Percentiles rank a stretch among this genome's conserved stretches.
phyloP scores from a whole-genome alignment of 2,113 vertebrate genomes.

The Potamarius usumacintae region DNA sequence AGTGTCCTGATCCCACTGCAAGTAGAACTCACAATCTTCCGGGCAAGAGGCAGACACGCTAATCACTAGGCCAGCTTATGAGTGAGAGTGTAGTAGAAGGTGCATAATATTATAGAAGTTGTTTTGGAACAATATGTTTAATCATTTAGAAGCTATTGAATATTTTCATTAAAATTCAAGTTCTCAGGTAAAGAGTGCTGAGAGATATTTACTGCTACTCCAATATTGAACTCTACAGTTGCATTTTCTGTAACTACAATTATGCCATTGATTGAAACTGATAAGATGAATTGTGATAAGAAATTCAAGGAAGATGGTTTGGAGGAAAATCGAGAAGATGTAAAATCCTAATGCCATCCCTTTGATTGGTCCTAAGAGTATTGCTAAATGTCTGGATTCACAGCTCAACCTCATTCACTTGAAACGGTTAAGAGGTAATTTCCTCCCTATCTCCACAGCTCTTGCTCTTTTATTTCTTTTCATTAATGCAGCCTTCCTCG shows the following conservation, averaged over 20 bases:
- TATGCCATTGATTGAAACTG: not conserved
- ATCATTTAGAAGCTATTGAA: too few species aligned
- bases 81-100: not conserved
- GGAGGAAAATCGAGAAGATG: not conserved
- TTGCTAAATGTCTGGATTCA: conserved; percentile 28
- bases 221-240: not conserved
- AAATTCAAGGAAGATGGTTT: not conserved
- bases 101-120: not conserved
- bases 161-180: not conserved
- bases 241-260: not conserved
- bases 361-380: conserved; percentile 7
- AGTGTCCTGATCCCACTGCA: too few species aligned
- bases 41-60: too few species aligned
- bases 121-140: not conserved
- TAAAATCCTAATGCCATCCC: not conserved
- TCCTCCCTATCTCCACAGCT: conserved; percentile 1
- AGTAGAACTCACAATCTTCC: too few species aligned
- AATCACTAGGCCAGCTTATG: too few species aligned
- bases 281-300: not conserved
- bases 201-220: not conserved
- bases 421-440: conserved; percentile 34
- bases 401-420: conserved; percentile 3
- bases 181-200: not conserved
- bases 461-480: conserved; percentile 27
- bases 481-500: conserved; percentile 18